A percentile compares a stretch with the other conserved stretches of the same genome.
Conservation (phyloP, 2,888 invertebrate genomes). For the Tetheella fluctuosa region DNA sequence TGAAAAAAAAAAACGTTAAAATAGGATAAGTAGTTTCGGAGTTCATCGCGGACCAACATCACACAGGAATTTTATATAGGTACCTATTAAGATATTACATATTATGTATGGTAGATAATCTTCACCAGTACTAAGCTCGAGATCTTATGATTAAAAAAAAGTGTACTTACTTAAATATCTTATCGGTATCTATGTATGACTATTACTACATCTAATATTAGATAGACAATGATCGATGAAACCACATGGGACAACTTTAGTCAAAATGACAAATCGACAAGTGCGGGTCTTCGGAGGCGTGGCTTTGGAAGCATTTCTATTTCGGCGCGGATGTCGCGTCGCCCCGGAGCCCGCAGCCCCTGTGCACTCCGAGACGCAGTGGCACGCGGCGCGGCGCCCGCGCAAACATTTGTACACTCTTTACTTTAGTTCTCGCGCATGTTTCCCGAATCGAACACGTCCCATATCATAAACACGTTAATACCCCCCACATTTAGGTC, state of each 20-base stretch:
- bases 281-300: slow-evolving; percentile 42
- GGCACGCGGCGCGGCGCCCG: slow-evolving; percentile 57
- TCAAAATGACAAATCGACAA: slow-evolving; percentile 40
- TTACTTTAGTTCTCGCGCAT: slow-evolving; percentile 73
- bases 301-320: slow-evolving; percentile 66
- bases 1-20: too few species aligned
- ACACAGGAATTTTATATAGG: too few species aligned
- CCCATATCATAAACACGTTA: slow-evolving; percentile 24
- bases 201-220: too few species aligned
- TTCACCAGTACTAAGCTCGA: too few species aligned
- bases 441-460: slow-evolving; percentile 63
- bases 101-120: too few species aligned
- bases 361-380: slow-evolving; percentile 47
- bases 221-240: neutral
- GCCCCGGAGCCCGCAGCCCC: slow-evolving; percentile 30
- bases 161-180: too few species aligned
- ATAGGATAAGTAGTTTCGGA: too few species aligned
- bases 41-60: too few species aligned
- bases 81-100: too few species aligned
- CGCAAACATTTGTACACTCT: slow-evolving; percentile 54
- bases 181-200: too few species aligned
- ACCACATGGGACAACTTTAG: slow-evolving; percentile 25
- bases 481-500: slow-evolving; percentile 1
- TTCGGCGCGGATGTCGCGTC: slow-evolving; percentile 68
- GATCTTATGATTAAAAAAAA: too few species aligned